phyloP scores from a whole-genome alignment of 2,797 vertebrate genomes.

The Sebastes minor region DNA sequence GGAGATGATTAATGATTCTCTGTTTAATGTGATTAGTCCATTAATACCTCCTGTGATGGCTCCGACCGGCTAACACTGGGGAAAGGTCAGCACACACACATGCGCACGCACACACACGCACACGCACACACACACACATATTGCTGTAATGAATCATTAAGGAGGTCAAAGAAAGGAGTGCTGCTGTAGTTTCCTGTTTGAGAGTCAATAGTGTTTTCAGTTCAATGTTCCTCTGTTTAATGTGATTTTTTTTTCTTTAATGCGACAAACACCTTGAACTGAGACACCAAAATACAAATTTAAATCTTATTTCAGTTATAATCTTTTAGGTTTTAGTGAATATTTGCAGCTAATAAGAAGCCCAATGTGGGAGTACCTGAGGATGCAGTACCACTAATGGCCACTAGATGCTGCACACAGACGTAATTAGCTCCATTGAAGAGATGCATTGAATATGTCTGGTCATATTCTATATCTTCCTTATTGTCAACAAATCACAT shows the following conservation, averaged over 20 bases:
- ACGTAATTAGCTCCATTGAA: not conserved
- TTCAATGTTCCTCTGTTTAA: not conserved
- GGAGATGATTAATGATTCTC: slow-evolving; percentile 84
- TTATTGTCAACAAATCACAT: too few relatives aligned
- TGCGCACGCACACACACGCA: slow-evolving; percentile 17
- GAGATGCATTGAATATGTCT: not conserved
- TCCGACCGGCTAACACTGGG: slow-evolving; percentile 72
- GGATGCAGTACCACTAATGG: not conserved
- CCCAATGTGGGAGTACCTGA: not conserved
- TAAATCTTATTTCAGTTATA: not conserved
- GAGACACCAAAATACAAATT: not conserved
- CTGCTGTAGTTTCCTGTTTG: slow-evolving; percentile 44
- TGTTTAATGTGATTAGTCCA: slow-evolving; percentile 85
- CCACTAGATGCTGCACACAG: not conserved
- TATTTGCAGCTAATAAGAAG: not conserved
- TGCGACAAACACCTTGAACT: not conserved
- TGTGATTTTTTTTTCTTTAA: not conserved
- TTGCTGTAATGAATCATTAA: slow-evolving; percentile 56
- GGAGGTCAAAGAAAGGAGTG: slow-evolving; percentile 66
- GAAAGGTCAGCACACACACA: slow-evolving; percentile 74
- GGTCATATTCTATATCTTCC: not conserved
- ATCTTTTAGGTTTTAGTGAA: not conserved
- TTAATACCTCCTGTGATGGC: slow-evolving; percentile 83
- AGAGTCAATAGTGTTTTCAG: slow-evolving; percentile 43
- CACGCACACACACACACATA: not conserved